These are phyloP conservation scores for Stratiolaelaps scimitus DNA, from an alignment of 1,140 invertebrate species.

Conservation along the genomic window DNA sequence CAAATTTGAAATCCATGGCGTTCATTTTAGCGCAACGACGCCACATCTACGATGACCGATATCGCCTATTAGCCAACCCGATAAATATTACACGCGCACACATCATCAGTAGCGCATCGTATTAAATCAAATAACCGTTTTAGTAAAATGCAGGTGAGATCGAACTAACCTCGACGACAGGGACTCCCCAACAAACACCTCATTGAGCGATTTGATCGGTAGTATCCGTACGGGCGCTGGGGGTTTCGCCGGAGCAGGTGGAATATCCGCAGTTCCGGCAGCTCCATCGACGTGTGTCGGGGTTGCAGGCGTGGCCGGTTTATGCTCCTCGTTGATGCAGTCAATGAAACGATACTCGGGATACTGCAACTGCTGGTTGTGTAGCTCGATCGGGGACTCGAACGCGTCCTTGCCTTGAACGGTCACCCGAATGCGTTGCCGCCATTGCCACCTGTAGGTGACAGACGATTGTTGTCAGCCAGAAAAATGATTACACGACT, in stretches of 20 bases:
- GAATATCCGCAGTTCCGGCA: constrained; percentile 28
- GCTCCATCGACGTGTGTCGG: constrained; percentile 3
- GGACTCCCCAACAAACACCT: constrained; percentile 91
- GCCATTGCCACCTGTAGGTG: constrained; percentile 59
- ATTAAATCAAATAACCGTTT: no score
- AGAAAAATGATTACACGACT: not conserved
- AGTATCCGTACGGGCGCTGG: constrained; percentile 41
- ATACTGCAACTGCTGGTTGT: constrained; percentile 50
- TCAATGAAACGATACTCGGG: constrained; percentile 48
- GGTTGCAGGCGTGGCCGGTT: constrained; percentile 34
- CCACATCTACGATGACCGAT: no score
- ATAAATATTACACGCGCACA: no score
- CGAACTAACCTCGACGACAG: constrained; percentile 57
- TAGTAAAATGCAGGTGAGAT: not conserved
- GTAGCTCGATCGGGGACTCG: constrained; percentile 52
- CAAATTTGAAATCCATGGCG: no score
- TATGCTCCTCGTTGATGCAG: constrained; percentile 44
- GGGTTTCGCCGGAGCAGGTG: constrained; percentile 29
- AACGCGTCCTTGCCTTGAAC: constrained; percentile 53
- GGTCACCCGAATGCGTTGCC: constrained; percentile 73
- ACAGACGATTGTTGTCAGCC: no score
- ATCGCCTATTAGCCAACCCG: no score
- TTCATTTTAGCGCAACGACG: no score
- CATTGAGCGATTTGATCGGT: constrained; percentile 66
- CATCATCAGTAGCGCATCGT: no score